Evolutionary conservation across 2,888 invertebrate genomes (phyloP).

Genomic region (Serrognathus titanus): DNA sequence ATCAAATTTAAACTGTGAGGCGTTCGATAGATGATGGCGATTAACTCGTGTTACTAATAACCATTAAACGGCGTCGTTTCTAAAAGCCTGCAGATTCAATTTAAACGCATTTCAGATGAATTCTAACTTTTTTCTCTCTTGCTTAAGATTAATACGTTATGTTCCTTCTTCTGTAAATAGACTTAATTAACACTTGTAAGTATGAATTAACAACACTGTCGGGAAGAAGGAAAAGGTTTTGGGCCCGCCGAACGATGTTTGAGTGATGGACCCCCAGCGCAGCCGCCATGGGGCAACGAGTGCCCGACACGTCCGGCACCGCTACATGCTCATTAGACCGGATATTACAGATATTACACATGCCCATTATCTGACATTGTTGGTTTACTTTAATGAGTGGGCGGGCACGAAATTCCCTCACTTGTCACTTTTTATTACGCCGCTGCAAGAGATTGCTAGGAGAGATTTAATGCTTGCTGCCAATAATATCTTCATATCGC

Average conservation of each 20-base stretch:
- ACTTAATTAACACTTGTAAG: too few species aligned
- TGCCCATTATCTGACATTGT: constrained; percentile 22
- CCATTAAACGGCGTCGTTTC: too few species aligned
- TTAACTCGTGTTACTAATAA: too few species aligned
- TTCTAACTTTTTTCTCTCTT: too few species aligned
- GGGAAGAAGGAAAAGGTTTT: not conserved
- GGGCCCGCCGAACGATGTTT: constrained; percentile 6
- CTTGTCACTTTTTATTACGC: constrained; percentile 21
- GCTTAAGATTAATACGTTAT: too few species aligned
- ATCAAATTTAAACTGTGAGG: constrained; percentile 10
- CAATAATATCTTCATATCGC: too few species aligned
- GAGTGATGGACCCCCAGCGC: constrained; percentile 28
- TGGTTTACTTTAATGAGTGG: constrained; percentile 27
- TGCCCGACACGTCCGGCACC: constrained; percentile 27
- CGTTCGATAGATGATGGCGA: constrained; percentile 18
- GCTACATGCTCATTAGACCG: constrained; percentile 19
- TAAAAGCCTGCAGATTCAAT: too few species aligned
- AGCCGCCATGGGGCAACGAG: constrained; percentile 24
- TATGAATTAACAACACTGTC: not conserved
- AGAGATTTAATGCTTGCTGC: too few species aligned
- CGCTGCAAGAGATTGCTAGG: not conserved
- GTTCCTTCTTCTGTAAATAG: too few species aligned
- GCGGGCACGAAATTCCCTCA: constrained; percentile 21
- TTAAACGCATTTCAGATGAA: too few species aligned
- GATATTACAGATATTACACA: constrained; percentile 26